A percentile compares a stretch with the other conserved stretches of the same genome.
Evolutionary conservation across 2,113 vertebrate species (phyloP).

Genomic region (Pelecanoides urinatrix): DNA sequence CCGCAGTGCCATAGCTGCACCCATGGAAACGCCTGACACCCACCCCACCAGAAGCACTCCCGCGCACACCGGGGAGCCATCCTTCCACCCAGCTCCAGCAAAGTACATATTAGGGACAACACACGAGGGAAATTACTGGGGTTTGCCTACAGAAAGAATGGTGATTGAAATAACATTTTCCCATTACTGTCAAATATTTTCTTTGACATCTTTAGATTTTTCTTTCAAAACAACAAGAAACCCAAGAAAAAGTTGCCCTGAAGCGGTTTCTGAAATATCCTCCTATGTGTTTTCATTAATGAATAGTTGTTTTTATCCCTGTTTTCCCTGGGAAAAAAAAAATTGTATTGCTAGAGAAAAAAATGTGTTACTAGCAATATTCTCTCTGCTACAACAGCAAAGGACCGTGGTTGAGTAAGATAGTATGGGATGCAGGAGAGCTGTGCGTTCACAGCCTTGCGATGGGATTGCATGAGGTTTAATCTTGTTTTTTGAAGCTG

Average conservation of each 20-base stretch:
- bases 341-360: background rate
- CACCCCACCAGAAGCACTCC: accelerated
- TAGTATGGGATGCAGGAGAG: background rate
- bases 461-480: background rate
- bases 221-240: background rate
- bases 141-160: background rate
- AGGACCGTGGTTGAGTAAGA: accelerated
- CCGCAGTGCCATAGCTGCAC: accelerated
- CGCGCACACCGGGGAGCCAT: accelerated
- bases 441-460: background rate
- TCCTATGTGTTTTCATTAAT: background rate
- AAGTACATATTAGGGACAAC: accelerated
- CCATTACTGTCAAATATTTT: background rate
- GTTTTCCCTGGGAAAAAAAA: background rate
- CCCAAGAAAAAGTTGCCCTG: background rate
- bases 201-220: background rate
- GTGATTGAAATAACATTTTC: background rate
- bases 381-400: background rate
- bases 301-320: background rate
- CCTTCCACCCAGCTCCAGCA: background rate
- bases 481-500: background rate
- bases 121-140: background rate
- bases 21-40: accelerated
- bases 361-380: background rate
- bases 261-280: background rate